Evolutionary conservation across 1,140 invertebrate species (phyloP), one percentile per base, ranked within the genome.

Genomic region (Oncopodura yosiiana): DNA sequence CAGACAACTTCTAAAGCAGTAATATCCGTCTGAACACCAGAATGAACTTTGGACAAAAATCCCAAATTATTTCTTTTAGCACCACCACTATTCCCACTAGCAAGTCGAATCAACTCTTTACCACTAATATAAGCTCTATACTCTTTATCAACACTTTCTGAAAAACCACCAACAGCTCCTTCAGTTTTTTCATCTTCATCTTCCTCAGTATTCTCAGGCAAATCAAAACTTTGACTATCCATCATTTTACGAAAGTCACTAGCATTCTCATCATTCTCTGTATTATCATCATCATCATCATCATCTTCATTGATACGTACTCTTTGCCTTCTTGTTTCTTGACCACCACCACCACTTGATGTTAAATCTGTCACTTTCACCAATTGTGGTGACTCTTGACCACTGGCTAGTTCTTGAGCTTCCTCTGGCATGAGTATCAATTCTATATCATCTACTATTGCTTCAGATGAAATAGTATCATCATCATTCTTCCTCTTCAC

Each of bases 391-490:
- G 61, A 57, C n/a, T 54, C 12, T 16, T 53, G 44, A n/a, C 34
- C 27, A 4, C 16, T 18, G 14, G 53, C 49, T 6, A 63, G 29
- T 36, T 63, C 61, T 24, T 55, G 44, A 24, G 48, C 48, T 37
- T 55, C 58, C 38, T 63, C 61, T n/a, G 61, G 61, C 61, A 63
- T 60, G n/a, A 63, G 29, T 34, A 63, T 63, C 41, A 63, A 32
- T 27, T 63, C 61, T 24, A 63, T 63, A 36, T 63, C 61, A 49
- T 63, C 61, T 1, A 63, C 61, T 12, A 63, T 42, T 2, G 61
- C 61, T 44, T 63, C 61, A 9, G 61, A 63, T 1, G 61, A 63
- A 11, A 63, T 24, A 3, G 42, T 42, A 12, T 51, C 56, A 26
- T 63, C 58, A 29, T 60, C 58, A 21, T 63, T 56, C 55, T 3